These are phyloP conservation scores for Arctopsyche grandis DNA, from an alignment of 1,140 invertebrate genomes.

Conservation along the genomic window DNA sequence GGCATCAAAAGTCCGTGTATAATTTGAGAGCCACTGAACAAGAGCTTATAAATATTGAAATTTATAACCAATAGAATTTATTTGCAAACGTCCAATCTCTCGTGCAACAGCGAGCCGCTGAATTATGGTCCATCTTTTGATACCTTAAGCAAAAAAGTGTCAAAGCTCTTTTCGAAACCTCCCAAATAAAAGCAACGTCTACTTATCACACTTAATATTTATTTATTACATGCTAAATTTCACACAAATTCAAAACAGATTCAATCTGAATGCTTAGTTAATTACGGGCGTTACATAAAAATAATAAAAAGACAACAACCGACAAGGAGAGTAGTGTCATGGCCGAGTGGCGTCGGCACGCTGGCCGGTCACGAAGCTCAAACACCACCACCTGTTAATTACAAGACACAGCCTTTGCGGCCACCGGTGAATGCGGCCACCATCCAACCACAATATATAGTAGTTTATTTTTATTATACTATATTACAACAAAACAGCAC, in stretches of 20 bases:
- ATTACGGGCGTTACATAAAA: conserved; percentile 14
- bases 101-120: too few species aligned
- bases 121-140: too few species aligned
- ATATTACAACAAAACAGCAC: not conserved
- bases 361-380: conserved; percentile 32
- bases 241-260: conserved; percentile 2
- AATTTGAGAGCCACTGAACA: too few species aligned
- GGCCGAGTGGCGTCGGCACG: conserved; percentile 26
- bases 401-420: conserved; percentile 16
- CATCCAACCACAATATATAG: too few species aligned
- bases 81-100: too few species aligned
- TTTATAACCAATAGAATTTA: too few species aligned
- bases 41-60: too few species aligned
- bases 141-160: too few species aligned
- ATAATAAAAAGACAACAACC: conserved; percentile 34
- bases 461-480: not conserved
- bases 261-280: not conserved
- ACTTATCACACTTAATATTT: not conserved
- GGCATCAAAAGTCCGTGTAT: too few species aligned
- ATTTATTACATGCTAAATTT: not conserved
- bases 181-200: too few species aligned
- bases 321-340: conserved; percentile 33
- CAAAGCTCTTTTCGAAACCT: too few species aligned
- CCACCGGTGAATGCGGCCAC: conserved; percentile 8
- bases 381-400: conserved; percentile 4